These are phyloP conservation scores for Chrysocyon brachyurus DNA, from an alignment of 2,797 vertebrate genomes.

Conservation along the genomic window DNA sequence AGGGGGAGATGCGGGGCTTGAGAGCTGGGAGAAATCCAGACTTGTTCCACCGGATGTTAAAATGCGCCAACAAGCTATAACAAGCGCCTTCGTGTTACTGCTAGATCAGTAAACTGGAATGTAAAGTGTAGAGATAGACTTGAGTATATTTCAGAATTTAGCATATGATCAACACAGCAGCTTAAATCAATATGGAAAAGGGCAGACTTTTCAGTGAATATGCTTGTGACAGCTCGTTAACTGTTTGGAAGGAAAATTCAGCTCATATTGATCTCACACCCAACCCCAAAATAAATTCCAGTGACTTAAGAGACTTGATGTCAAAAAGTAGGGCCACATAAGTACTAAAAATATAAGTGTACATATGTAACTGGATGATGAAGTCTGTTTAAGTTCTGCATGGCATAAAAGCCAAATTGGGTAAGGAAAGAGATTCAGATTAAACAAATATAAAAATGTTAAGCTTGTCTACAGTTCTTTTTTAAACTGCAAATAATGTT, in stretches of 20 bases:
- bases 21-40: not conserved
- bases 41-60: not conserved
- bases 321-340: not conserved
- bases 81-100: not conserved
- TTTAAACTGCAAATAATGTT: not conserved
- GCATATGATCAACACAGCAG: not conserved
- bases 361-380: not conserved
- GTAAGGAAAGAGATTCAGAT: conserved; percentile 1
- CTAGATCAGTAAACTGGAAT: not conserved
- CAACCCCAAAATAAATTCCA: not conserved
- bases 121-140: not conserved
- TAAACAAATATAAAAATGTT: not conserved
- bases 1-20: not conserved
- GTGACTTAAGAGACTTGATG: not conserved
- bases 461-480: not conserved
- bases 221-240: not conserved
- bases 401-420: conserved; percentile 38
- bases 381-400: not conserved
- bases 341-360: conserved; percentile 26
- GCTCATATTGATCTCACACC: not conserved
- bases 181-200: not conserved
- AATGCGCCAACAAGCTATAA: not conserved
- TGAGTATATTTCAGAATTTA: not conserved
- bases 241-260: conserved; percentile 44
- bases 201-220: conserved; percentile 1